Conservation (phyloP, 2,113 vertebrate species). For the Drymodes brunneopygia region DNA sequence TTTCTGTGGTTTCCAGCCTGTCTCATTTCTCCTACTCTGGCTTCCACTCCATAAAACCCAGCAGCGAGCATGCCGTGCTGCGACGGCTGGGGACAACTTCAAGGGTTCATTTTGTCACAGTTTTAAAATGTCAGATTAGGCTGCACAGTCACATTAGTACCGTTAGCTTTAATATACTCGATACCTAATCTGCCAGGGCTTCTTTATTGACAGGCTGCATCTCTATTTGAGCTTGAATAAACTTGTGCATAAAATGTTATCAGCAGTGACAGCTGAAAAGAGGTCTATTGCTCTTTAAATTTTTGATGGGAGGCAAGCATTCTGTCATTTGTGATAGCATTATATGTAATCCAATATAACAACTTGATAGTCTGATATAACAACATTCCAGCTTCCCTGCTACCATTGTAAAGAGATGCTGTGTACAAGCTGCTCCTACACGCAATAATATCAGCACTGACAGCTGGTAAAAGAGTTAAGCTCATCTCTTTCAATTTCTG, state of each 20-base stretch:
- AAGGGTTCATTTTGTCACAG: slow-evolving; percentile 16
- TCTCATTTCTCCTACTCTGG: not conserved
- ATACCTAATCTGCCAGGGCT: slow-evolving; percentile 37
- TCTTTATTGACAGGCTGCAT: slow-evolving; percentile 52
- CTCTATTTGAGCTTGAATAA: slow-evolving; percentile 46
- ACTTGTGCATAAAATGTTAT: slow-evolving; percentile 55
- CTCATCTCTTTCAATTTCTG: not conserved
- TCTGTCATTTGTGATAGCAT: slow-evolving; percentile 54
- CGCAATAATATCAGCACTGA: not conserved
- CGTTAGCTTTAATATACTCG: slow-evolving; percentile 33
- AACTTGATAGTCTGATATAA: slow-evolving; percentile 63
- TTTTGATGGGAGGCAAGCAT: slow-evolving; percentile 56
- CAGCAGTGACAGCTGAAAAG: slow-evolving; percentile 48
- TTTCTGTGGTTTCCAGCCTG: not conserved
- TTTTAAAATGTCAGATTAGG: slow-evolving; percentile 47
- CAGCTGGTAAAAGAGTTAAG: not conserved
- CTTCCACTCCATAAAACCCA: slow-evolving; percentile 50
- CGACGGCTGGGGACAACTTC: not conserved
- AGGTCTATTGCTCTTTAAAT: slow-evolving; percentile 60
- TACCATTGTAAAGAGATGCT: slow-evolving; percentile 19
- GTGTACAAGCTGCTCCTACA: not conserved
- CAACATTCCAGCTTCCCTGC: slow-evolving; percentile 19
- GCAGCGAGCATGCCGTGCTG: not conserved
- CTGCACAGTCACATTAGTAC: slow-evolving; percentile 16
- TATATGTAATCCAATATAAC: slow-evolving; percentile 50